Percentiles rank a stretch among this genome's conserved stretches.
Evolutionary conservation across 2,797 vertebrate species (phyloP).

Genomic region (Mormyrops attenuatus): DNA sequence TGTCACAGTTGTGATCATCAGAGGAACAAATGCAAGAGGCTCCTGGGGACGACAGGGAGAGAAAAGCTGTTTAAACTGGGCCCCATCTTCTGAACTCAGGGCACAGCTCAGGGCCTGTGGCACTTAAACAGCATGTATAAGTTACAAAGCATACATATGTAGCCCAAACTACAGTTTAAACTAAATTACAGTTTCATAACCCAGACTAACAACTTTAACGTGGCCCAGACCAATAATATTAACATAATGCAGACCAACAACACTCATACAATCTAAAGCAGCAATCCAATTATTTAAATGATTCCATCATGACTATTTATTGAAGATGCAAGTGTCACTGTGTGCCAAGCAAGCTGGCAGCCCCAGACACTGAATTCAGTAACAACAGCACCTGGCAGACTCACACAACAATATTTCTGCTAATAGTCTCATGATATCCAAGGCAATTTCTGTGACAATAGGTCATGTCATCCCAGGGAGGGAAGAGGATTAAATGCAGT

Average conservation of each 20-base stretch:
- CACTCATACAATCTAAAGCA: background rate
- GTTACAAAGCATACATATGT: background rate
- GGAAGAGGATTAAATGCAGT: background rate
- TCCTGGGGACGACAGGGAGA: background rate
- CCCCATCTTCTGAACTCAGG: background rate
- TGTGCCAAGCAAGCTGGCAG: background rate
- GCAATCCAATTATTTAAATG: slow-evolving; percentile 1
- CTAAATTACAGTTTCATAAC: background rate
- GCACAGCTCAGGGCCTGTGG: background rate
- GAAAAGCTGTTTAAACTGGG: background rate
- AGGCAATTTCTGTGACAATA: background rate
- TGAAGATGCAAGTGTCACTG: background rate
- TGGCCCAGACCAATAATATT: background rate
- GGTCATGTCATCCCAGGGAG: background rate
- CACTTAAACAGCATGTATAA: background rate
- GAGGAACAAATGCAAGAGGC: background rate
- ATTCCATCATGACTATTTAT: background rate
- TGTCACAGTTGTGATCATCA: background rate
- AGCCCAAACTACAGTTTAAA: background rate
- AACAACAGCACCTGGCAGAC: background rate
- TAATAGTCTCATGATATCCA: background rate
- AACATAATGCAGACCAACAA: too few relatives aligned
- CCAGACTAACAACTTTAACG: background rate
- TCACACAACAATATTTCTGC: background rate
- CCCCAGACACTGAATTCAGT: background rate